Conservation (phyloP, 2,113 vertebrate species). For the Centropus bengalensis region DNA sequence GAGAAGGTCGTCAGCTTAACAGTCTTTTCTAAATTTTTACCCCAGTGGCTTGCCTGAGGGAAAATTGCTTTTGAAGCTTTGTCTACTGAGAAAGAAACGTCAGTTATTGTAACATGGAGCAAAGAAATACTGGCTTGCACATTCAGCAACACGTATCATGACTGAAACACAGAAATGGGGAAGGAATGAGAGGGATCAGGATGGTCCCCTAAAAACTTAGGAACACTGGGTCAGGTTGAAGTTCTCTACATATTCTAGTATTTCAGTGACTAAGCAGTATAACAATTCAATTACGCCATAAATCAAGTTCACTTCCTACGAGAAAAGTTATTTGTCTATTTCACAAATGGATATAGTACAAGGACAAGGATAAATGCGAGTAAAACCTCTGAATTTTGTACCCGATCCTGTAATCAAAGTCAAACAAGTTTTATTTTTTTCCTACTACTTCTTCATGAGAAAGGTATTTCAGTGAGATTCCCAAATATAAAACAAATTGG, state of each 20-base stretch:
- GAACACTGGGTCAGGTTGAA: not conserved
- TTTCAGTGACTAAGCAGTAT: not conserved
- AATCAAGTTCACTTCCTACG: not conserved
- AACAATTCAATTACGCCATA: not conserved
- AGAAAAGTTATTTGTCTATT: not conserved
- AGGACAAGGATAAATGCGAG: not conserved
- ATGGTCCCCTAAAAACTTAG: not conserved
- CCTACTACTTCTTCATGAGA: not conserved
- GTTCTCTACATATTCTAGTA: not conserved
- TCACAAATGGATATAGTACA: not conserved
- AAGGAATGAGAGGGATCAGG: not conserved
- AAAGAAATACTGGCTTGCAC: not conserved
- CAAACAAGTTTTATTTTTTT: not conserved
- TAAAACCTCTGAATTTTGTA: not conserved
- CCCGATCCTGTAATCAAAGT: not conserved
- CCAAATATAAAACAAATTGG: constrained; percentile 17
- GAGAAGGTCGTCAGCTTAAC: not conserved
- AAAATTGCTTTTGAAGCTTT: not conserved
- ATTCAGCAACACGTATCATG: rapidly evolving
- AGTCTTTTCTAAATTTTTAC: not conserved
- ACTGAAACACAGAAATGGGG: not conserved
- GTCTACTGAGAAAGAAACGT: not conserved
- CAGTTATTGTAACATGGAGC: not conserved
- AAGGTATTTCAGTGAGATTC: not conserved
- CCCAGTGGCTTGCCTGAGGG: not conserved